These are phyloP conservation scores for Muraenolepis orangiensis DNA, from an alignment of 2,797 vertebrate species.

Conservation along the genomic window DNA sequence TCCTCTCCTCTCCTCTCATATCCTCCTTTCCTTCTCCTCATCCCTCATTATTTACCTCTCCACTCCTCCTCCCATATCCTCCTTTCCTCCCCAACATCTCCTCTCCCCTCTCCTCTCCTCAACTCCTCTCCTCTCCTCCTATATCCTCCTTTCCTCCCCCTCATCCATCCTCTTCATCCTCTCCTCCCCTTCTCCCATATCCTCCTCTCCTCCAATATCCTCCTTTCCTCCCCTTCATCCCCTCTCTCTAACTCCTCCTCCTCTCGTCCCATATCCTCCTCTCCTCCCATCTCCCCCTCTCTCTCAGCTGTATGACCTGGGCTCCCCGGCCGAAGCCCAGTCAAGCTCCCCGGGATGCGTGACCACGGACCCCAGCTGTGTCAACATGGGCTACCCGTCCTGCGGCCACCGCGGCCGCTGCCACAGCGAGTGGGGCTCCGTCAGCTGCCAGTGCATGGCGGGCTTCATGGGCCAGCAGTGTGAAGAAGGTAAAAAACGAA, in stretches of 20 bases:
- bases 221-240: background rate
- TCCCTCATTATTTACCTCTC: too few species aligned
- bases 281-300: conserved; percentile 31
- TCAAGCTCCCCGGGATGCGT: conserved; percentile 82
- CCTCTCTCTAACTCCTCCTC: background rate
- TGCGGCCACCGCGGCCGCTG: conserved; percentile 81
- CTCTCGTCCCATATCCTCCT: background rate
- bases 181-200: background rate
- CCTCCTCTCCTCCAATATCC: too few species aligned
- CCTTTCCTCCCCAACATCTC: too few species aligned
- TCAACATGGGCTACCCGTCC: conserved; percentile 78
- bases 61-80: too few species aligned
- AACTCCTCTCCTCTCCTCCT: too few species aligned
- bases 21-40: too few species aligned
- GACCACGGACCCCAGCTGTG: conserved; percentile 81
- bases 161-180: too few species aligned
- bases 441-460: conserved; percentile 81
- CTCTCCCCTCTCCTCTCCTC: too few species aligned
- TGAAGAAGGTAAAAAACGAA: conserved; percentile 71
- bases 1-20: too few species aligned
- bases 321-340: conserved; percentile 79
- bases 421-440: conserved; percentile 82
- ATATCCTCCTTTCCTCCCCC: too few species aligned
- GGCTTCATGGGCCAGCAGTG: conserved; percentile 80
- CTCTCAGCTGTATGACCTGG: conserved; percentile 82